phyloP scores from a whole-genome alignment of 2,797 vertebrate genomes.

The Pangasius mekongensis region DNA sequence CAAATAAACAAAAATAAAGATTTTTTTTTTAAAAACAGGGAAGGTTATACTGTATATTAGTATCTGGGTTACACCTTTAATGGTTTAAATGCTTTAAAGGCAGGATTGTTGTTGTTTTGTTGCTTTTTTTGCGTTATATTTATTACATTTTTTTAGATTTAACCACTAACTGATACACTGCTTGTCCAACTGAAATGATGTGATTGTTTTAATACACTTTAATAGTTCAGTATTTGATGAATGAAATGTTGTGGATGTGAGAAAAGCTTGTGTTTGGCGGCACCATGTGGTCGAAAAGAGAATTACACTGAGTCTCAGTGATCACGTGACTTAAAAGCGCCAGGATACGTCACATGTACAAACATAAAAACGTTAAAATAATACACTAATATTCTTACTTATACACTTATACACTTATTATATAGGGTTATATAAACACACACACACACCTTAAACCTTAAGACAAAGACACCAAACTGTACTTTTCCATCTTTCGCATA shows the following conservation, averaged over 20 bases:
- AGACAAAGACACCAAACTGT: too few relatives aligned
- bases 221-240: not conserved
- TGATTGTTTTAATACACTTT: not conserved
- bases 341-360: not conserved
- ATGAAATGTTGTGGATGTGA: not conserved
- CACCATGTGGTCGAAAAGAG: not conserved
- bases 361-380: not conserved
- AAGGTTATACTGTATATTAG: too few relatives aligned
- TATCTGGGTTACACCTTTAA: not conserved
- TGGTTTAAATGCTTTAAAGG: not conserved
- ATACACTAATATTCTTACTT: not conserved
- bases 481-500: too few relatives aligned
- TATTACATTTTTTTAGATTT: not conserved
- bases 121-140: not conserved
- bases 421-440: not conserved
- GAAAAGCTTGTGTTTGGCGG: conserved; percentile 7
- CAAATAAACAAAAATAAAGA: not conserved
- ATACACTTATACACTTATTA: not conserved
- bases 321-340: not conserved
- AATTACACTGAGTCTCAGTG: not conserved
- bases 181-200: not conserved
- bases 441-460: not conserved
- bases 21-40: not conserved
- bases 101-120: too few relatives aligned
- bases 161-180: not conserved